Base-by-base conservation (phyloP, 2,113 vertebrate species). In the Salvelinus sp. region DNA sequence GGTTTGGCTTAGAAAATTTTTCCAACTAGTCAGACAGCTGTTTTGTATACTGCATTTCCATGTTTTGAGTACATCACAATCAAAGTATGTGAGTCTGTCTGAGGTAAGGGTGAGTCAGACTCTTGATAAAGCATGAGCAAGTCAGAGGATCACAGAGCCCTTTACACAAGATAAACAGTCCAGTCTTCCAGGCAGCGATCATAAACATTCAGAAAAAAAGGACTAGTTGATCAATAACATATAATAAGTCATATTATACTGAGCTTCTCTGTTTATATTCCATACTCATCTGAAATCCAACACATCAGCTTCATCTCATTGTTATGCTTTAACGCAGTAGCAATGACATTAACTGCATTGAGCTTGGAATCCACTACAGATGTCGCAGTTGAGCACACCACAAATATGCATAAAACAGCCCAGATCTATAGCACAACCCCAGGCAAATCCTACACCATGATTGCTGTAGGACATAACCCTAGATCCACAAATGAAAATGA, bases 401-500 rank as follows among this genome's bases (percentile, higher is more conserved):
- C 28, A 20, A 68, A n/a, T n/a, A 68, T 4, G 1, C 28, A 33
- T 38, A 48, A 1, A 69, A 13, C 18, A 44, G 67, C 5, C 4
- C 50, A 54, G 4, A 16, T 72, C 54, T 72, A 30, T 18, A 54
- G 74, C 18, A 12, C 62, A 65, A 50, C n/a, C 1, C 38, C 47
- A 4, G 67, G 68, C 63, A 76, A 66, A 64, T 58, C 74, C 63
- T 69, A 72, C 23, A n/a, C 57, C 65, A 33, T 76, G 6, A 68
- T 16, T 67, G 27, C 25, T 30, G 57, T 69, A 10, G 30, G 25
- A 73, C 28, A 48, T 73, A 73, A 62, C 64, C 10, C 10, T 70
- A 75, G 75, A 66, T 18, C 76, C 47, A 58, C 4, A 80, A 79
- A 60, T 50, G 70, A 30, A 79, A 5, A 1, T 76, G 69, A 73